Base-by-base conservation (phyloP, 2,113 vertebrate species). In the Fukomys damarensis region DNA sequence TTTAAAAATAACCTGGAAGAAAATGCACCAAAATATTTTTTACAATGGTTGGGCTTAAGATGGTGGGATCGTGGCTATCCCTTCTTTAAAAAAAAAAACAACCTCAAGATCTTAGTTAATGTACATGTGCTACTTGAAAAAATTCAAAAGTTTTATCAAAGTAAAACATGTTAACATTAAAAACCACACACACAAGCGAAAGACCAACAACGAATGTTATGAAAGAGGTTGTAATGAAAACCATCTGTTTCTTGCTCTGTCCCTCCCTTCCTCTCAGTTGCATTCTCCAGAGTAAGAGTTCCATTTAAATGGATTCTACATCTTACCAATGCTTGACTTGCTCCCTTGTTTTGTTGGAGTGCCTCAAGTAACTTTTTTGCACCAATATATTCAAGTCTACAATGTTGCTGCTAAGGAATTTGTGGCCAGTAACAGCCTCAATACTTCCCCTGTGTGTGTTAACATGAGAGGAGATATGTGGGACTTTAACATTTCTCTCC, bases 51-150 rank as follows among this genome's bases (percentile, higher is more conserved):
- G 24, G 2, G 14, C 54, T 56, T 63, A 32, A 70, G 30, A 63
- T 41, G 54, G 56, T 76, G 1, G 30, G 65, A 59, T 74, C 68
- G 19, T 54, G 28, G 17, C 17, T 35, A 10, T 3, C 38, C 10
- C 11, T 1, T 38, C 20, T 56, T 17, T 58, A 20, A 58, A 58
- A 58, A 58, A 17, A 49, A 49, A 74, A 38, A 52, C 38, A 79
- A 35, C 26, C 4, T 94, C 54, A 88, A 91, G 63, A 41, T 89
- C 70, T 87, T 74, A 86, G 81, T 96, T 35, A 81, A 28, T 19
- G 19, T n/a, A 41, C 7, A 49, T 19, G 0, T 94, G 26, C 32
- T 86, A 43, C 54, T 46, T 96, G 26, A 86, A 90, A 86, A 77
- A 72, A 24, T 5, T 61, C 61, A 1, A 43, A 54, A 56, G 26